phyloP scores from a whole-genome alignment of 2,888 invertebrate genomes.

The Anarsia innoxiella region DNA sequence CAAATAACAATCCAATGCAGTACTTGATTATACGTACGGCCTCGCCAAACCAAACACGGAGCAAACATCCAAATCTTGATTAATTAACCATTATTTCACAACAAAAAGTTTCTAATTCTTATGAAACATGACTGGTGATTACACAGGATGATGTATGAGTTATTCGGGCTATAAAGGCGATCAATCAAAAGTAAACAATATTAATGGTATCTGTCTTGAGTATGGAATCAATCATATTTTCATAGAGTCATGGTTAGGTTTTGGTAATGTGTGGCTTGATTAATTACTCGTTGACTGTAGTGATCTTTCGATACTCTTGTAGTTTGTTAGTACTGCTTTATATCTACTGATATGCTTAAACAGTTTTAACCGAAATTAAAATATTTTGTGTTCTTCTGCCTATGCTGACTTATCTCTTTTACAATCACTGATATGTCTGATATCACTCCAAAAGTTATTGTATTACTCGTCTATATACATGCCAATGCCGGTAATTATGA shows the following conservation, averaged over 20 bases:
- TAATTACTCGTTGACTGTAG: constrained; percentile 8
- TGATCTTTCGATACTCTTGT: constrained; percentile 4
- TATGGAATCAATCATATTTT: constrained; percentile 50
- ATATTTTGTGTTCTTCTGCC: no score
- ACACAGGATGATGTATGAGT: constrained; percentile 30
- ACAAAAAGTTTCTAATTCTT: constrained; percentile 6
- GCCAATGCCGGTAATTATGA: no score
- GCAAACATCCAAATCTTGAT: no score
- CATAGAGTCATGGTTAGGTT: constrained; percentile 29
- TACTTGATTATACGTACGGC: no score
- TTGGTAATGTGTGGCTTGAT: constrained; percentile 8
- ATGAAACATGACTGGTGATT: constrained; percentile 14
- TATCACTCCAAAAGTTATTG: no score
- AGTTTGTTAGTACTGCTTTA: not conserved
- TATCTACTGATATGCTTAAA: no score
- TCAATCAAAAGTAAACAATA: constrained; percentile 57
- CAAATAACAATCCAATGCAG: no score
- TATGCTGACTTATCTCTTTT: no score
- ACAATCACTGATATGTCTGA: no score
- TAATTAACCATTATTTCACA: not conserved
- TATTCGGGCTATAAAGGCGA: constrained; percentile 36
- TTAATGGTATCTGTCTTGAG: constrained; percentile 54
- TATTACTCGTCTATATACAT: no score
- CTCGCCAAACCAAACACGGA: no score
- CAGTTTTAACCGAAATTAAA: no score